These are phyloP conservation scores for Setipinna tenuifilis DNA, from an alignment of 2,797 vertebrate species.

Conservation along the genomic window DNA sequence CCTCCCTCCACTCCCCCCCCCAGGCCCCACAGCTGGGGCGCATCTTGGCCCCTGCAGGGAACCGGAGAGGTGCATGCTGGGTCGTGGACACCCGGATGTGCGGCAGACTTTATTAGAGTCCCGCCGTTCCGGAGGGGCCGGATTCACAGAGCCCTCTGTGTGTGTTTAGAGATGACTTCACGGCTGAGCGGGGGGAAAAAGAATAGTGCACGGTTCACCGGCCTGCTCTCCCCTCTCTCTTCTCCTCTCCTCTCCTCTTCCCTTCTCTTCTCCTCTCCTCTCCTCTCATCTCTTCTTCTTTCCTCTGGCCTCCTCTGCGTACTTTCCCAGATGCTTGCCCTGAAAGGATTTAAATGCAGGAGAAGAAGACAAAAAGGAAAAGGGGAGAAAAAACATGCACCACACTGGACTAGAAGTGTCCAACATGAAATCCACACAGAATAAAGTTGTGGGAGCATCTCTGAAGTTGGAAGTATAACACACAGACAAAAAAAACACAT, in stretches of 20 bases:
- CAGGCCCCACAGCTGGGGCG: conserved; percentile 53
- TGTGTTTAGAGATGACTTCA: conserved; percentile 42
- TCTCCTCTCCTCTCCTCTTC: too few relatives aligned
- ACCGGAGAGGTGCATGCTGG: conserved; percentile 41
- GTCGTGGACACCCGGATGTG: conserved; percentile 49
- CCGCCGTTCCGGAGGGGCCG: conserved; percentile 44
- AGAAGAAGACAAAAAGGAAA: background rate
- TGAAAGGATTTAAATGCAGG: conserved; percentile 1
- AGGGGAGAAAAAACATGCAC: background rate
- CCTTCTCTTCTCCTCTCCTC: too few relatives aligned
- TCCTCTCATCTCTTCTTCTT: background rate
- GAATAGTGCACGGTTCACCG: conserved; percentile 25
- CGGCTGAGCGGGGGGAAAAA: conserved; percentile 40
- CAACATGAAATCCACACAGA: background rate
- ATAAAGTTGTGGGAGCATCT: background rate
- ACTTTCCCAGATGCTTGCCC: conserved; percentile 17
- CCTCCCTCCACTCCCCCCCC: conserved; percentile 14
- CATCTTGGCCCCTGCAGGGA: conserved; percentile 61
- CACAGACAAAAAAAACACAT: background rate
- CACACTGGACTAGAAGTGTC: background rate
- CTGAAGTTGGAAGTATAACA: background rate
- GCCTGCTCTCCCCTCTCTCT: background rate
- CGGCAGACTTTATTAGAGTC: conserved; percentile 51
- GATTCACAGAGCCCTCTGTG: conserved; percentile 36
- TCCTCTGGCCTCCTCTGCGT: background rate